Conservation (phyloP, 2,113 vertebrate species). For the Carassius carassius region DNA sequence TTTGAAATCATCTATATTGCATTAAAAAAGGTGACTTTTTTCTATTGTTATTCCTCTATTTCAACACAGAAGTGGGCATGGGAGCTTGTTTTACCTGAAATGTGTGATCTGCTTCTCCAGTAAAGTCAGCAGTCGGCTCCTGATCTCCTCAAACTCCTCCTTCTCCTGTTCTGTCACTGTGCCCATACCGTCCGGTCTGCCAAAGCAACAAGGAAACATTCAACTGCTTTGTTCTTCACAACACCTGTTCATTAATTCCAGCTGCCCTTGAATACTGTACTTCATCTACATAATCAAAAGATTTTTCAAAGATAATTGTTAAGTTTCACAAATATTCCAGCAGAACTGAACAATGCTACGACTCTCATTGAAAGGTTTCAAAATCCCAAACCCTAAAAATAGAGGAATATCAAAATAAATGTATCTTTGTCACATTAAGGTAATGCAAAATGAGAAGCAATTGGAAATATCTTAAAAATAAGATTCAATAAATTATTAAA, state of each 20-base stretch:
- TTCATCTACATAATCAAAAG: background rate
- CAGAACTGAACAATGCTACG: background rate
- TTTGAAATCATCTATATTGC: no score
- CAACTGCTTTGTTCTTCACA: background rate
- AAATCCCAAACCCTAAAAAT: background rate
- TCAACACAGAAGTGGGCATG: background rate
- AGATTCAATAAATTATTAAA: background rate
- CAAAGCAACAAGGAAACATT: slow-evolving; percentile 19
- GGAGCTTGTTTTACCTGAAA: slow-evolving; percentile 81
- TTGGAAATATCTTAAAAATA: background rate
- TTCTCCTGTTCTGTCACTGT: slow-evolving; percentile 91
- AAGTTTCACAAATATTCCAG: slow-evolving; percentile 10
- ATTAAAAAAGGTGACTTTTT: no score
- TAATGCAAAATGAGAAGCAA: background rate
- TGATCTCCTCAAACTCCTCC: slow-evolving; percentile 88
- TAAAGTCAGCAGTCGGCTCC: slow-evolving; percentile 82
- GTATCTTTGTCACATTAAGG: background rate
- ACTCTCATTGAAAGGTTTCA: background rate
- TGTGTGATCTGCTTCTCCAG: slow-evolving; percentile 95
- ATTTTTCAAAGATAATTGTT: background rate
- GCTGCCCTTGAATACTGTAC: background rate
- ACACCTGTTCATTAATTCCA: slow-evolving; percentile 14
- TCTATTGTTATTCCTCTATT: background rate
- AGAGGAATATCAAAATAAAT: background rate
- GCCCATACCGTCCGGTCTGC: slow-evolving; percentile 95